Base-by-base conservation (phyloP, 2,113 vertebrate genomes). In the Leptocoma aspasia region DNA sequence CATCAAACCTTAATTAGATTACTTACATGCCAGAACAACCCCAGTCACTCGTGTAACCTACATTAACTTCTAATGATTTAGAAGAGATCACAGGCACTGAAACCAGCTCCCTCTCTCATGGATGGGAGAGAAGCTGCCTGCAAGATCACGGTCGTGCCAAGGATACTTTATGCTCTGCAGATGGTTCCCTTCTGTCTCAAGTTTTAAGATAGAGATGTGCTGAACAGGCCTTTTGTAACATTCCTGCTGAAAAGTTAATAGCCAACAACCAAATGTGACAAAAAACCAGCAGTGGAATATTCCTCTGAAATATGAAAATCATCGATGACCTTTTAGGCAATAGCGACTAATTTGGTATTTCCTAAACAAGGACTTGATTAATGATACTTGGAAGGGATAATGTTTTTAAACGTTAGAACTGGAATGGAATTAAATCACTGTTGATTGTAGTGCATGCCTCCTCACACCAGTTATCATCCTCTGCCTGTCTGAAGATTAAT, bases 341-440 rank as follows among this genome's bases (percentile, higher is more conserved):
- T 17, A 91, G 44, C 11, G 2, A 86, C 82, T 91, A 54, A 92
- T 86, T 91, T 94, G 94, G 85, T 94, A 95, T 97, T 95, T 95
- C 93, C 93, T 96, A 90, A 96, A 80, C 71, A 86, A 93, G 68
- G 59, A 70, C 24, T 82, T 96, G 92, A 96, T 93, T 96, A 56
- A 96, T 97, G 90, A 63, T 50, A n/a, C 52, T 96, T 96, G 93
- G 94, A 96, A 96, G 41, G 82, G 79, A 80, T 68, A 77, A 81
- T 90, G 79, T 94, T 96, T 95, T 96, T 71, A 86, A 95, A 96
- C 2, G n/a, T 49, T 94, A 93, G 60, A 90, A 81, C 47, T 78
- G 88, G 88, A 91, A 90, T 64, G 88, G 76, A 94, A 59, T 93
- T 90, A 95, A 92, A 92, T 94, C 60, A 49, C 0, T 71, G 64